A percentile compares a stretch with the other conserved stretches of the same genome.
phyloP scores from a whole-genome alignment of 1,140 invertebrate species.

The Ostrea denselamellosa region DNA sequence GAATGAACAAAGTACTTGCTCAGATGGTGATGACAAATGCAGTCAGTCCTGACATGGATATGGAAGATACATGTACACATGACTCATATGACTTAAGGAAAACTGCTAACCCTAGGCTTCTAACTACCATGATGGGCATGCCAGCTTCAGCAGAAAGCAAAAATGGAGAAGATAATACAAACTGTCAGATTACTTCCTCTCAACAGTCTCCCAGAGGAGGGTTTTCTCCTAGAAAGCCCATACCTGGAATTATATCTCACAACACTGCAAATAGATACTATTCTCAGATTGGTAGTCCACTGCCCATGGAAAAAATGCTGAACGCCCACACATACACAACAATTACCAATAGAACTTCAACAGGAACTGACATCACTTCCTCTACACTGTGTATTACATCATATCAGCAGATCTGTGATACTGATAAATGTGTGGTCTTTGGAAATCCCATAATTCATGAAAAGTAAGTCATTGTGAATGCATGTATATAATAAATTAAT shows the following conservation, averaged over 20 bases:
- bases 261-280: slow-evolving; percentile 31
- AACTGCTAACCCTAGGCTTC: slow-evolving; percentile 70
- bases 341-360: slow-evolving; percentile 70
- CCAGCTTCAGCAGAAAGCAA: background rate
- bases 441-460: slow-evolving; percentile 67
- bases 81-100: slow-evolving; percentile 55
- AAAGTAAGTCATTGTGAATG: slow-evolving; percentile 55
- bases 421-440: slow-evolving; percentile 69
- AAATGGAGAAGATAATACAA: background rate
- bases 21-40: slow-evolving; percentile 51
- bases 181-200: background rate
- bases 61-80: slow-evolving; percentile 13
- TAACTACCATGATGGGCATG: slow-evolving; percentile 56
- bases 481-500: no score
- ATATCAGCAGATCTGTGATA: slow-evolving; percentile 71
- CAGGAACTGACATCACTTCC: slow-evolving; percentile 72
- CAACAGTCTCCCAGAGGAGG: background rate
- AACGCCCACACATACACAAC: slow-evolving; percentile 66
- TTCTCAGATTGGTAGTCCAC: slow-evolving; percentile 51
- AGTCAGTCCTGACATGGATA: slow-evolving; percentile 47
- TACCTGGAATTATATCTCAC: slow-evolving; percentile 1
- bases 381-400: slow-evolving; percentile 65
- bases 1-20: slow-evolving; percentile 54
- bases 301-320: slow-evolving; percentile 65
- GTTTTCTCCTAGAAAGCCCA: background rate